phyloP scores from a whole-genome alignment of 2,113 vertebrate species.

The Prochilodus magdalenae region DNA sequence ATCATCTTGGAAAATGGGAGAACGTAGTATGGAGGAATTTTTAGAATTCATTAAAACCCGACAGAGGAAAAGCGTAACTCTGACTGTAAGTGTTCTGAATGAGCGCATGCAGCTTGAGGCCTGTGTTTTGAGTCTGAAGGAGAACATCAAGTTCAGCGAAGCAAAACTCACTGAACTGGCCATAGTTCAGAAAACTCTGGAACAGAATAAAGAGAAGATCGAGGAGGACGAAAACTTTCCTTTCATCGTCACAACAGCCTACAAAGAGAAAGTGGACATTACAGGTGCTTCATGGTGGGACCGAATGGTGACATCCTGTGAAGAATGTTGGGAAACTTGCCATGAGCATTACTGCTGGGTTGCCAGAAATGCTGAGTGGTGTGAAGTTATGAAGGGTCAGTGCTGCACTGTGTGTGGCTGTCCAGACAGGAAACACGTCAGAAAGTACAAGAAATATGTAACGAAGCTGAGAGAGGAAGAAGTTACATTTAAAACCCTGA shows the following conservation, averaged over 20 bases:
- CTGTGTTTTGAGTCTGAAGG: conserved; percentile 6
- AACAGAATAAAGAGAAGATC: conserved; percentile 27
- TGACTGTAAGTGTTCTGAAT: conserved; percentile 12
- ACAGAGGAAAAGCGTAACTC: conserved; percentile 24
- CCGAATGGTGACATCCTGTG: conserved; percentile 27
- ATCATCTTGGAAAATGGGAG: conserved; percentile 35
- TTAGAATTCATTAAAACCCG: background rate
- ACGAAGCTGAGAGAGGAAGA: background rate
- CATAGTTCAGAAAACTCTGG: conserved; percentile 31
- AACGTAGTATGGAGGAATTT: background rate
- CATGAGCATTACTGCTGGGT: conserved; percentile 33
- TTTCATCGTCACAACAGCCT: background rate
- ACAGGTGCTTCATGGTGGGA: background rate
- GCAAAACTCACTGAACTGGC: background rate
- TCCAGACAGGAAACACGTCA: conserved; percentile 29
- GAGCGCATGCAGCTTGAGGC: conserved; percentile 34
- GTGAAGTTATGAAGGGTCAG: conserved; percentile 24
- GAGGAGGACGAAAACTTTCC: conserved; percentile 9
- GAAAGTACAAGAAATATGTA: conserved; percentile 35
- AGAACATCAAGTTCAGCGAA: conserved; percentile 13
- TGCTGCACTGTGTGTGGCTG: conserved; percentile 44
- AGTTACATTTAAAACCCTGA: background rate
- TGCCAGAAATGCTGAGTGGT: background rate
- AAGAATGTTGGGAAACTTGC: conserved; percentile 41
- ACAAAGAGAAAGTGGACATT: conserved; percentile 4